Conservation (phyloP, 2,888 invertebrate genomes). For the Nephrotoma flavescens region DNA sequence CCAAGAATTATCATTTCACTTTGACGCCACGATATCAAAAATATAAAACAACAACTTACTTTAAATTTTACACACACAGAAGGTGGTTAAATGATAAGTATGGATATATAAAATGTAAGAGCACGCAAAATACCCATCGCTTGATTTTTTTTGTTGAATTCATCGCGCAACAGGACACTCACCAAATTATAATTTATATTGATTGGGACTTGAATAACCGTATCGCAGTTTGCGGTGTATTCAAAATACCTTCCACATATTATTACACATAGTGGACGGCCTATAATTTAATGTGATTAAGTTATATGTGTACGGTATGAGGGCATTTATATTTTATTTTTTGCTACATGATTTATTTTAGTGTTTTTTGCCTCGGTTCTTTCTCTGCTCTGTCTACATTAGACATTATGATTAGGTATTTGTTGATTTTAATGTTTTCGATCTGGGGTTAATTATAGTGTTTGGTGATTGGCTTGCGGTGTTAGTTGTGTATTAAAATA, state of each 20-base stretch:
- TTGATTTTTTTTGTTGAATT: neutral
- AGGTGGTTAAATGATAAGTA: neutral
- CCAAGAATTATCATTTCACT: neutral
- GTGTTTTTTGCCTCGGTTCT: neutral
- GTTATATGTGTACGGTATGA: neutral
- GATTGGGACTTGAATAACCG: neutral
- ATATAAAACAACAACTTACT: neutral
- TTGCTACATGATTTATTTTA: neutral
- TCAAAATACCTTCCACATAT: neutral
- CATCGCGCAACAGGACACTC: neutral
- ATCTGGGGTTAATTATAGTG: neutral
- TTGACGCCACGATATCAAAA: neutral
- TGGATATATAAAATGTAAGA: neutral
- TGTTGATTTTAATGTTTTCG: neutral
- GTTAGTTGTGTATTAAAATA: neutral
- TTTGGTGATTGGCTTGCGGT: neutral
- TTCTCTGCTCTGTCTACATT: neutral
- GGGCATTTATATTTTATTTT: neutral
- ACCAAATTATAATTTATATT: neutral
- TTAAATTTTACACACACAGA: neutral
- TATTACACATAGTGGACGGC: neutral
- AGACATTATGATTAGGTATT: neutral
- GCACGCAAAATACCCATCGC: neutral
- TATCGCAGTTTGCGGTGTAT: neutral
- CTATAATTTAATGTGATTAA: neutral